These are phyloP conservation scores for Meriones psammophilus DNA, from an alignment of 2,797 vertebrate genomes.

Conservation along the genomic window DNA sequence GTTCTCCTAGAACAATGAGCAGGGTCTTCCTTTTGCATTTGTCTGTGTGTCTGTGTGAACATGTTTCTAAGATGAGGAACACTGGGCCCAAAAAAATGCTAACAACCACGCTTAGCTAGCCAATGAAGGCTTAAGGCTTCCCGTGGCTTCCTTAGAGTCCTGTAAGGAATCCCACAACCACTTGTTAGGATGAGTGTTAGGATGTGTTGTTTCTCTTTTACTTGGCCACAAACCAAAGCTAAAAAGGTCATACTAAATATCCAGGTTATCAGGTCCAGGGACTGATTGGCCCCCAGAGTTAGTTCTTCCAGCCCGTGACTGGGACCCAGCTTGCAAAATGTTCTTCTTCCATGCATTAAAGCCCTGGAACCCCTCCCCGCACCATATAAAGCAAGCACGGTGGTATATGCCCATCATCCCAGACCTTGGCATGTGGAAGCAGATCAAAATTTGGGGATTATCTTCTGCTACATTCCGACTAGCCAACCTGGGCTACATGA, in stretches of 20 bases:
- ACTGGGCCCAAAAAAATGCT: neutral
- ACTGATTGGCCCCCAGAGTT: neutral
- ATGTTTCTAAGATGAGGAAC: neutral
- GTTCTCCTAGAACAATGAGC: neutral
- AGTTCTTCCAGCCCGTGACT: neutral
- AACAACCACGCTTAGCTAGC: neutral
- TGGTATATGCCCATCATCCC: neutral
- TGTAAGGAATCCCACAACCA: neutral
- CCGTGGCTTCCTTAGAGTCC: neutral
- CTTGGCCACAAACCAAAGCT: neutral
- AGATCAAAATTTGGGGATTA: neutral
- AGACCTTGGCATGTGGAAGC: neutral
- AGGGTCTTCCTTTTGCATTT: neutral
- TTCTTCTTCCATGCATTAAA: neutral
- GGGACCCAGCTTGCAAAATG: neutral
- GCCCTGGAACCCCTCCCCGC: neutral
- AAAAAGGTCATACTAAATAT: neutral
- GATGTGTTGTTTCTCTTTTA: neutral
- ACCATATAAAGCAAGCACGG: neutral
- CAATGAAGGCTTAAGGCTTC: neutral
- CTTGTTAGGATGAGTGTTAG: neutral
- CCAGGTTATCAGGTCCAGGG: fast-evolving
- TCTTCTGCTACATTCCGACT: neutral
- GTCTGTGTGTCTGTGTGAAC: too few relatives aligned
- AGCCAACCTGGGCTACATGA: neutral